Evolutionary conservation across 2,113 vertebrate species (phyloP).

Genomic region (Tyrannus savana): DNA sequence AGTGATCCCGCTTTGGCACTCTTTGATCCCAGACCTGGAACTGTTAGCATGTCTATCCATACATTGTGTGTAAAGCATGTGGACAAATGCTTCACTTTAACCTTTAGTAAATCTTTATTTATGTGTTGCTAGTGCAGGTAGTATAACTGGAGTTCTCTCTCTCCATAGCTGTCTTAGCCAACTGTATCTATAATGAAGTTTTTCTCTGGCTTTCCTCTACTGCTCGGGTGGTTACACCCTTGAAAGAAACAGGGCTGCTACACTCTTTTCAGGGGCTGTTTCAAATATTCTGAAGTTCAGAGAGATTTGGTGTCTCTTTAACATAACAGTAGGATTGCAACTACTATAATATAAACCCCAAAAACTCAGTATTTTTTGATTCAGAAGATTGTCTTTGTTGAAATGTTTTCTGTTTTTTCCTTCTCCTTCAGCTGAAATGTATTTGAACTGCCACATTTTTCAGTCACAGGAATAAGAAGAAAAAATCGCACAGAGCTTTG

Average conservation of each 20-base stretch:
- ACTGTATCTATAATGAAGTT: rapidly evolving
- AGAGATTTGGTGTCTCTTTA: background rate
- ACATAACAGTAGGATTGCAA: background rate
- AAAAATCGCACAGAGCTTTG: background rate
- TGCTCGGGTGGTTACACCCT: background rate
- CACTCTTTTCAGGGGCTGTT: background rate
- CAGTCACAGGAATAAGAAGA: background rate
- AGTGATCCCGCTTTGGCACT: rapidly evolving
- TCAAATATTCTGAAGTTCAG: background rate
- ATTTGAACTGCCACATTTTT: conserved; percentile 8
- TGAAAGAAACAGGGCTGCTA: rapidly evolving
- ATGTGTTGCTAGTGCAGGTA: rapidly evolving
- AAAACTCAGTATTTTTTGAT: background rate
- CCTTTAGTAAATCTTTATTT: background rate
- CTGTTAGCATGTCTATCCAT: rapidly evolving
- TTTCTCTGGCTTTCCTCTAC: background rate
- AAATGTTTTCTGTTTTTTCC: background rate
- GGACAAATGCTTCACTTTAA: background rate
- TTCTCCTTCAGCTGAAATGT: background rate
- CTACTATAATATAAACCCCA: background rate
- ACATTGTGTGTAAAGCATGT: background rate
- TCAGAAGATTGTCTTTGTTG: background rate
- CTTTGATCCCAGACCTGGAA: background rate
- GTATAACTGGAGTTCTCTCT: background rate
- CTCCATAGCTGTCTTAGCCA: background rate